These are phyloP conservation scores for Tachina grossa DNA, from an alignment of 2,888 invertebrate species.

Conservation along the genomic window DNA sequence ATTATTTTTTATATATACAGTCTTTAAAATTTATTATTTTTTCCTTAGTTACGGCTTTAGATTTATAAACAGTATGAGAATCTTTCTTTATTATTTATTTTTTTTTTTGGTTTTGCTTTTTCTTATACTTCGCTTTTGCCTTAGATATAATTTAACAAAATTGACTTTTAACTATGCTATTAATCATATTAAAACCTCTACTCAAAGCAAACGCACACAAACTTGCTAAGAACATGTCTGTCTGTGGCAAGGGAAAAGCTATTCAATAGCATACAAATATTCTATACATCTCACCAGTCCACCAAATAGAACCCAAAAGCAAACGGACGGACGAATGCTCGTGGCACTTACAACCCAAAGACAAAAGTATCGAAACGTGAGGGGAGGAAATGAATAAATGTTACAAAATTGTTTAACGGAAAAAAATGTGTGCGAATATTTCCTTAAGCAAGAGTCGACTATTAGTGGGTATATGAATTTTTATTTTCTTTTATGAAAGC, in stretches of 20 bases:
- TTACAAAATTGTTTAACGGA: slow-evolving; percentile 26
- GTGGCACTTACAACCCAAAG: slow-evolving; percentile 35
- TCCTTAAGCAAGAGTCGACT: slow-evolving; percentile 45
- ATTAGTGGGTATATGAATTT: too few species aligned
- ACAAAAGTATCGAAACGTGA: slow-evolving; percentile 49
- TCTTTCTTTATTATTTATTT: neutral
- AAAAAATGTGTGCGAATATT: slow-evolving; percentile 18
- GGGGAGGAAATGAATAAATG: slow-evolving; percentile 53
- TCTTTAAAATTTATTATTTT: too few species aligned
- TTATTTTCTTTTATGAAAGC: too few species aligned
- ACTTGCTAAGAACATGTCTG: slow-evolving; percentile 16
- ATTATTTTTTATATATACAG: too few species aligned
- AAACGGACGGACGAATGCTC: slow-evolving; percentile 36
- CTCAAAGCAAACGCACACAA: slow-evolving; percentile 46
- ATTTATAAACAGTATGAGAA: slow-evolving; percentile 39
- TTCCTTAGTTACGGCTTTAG: neutral
- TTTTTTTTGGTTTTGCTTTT: neutral
- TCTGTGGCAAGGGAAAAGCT: slow-evolving; percentile 47
- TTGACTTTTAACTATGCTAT: slow-evolving; percentile 70
- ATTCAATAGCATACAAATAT: slow-evolving; percentile 57
- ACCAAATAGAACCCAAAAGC: slow-evolving; percentile 58
- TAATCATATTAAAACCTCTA: slow-evolving; percentile 69
- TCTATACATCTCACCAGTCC: slow-evolving; percentile 60
- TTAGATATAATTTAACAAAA: slow-evolving; percentile 65
- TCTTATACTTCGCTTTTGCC: slow-evolving; percentile 13